These are phyloP conservation scores for Cyclina sinensis DNA, from an alignment of 1,140 invertebrate species.

Conservation along the genomic window DNA sequence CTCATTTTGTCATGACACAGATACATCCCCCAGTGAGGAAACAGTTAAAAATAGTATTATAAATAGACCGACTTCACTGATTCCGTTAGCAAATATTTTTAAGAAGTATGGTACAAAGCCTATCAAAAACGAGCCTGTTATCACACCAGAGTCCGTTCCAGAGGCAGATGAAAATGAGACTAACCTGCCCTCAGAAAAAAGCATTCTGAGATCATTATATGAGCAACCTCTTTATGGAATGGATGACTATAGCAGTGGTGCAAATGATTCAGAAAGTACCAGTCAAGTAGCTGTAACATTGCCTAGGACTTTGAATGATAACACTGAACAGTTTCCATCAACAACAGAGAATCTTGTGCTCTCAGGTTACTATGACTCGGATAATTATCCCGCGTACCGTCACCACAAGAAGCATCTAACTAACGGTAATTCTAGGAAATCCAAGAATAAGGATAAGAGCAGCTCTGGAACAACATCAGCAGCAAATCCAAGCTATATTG, in stretches of 20 bases:
- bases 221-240: constrained; percentile 34
- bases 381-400: constrained; percentile 40
- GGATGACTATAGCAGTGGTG: constrained; percentile 34
- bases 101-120: constrained; percentile 29
- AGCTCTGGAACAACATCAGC: neutral
- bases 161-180: neutral
- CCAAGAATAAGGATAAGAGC: constrained; percentile 42
- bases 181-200: constrained; percentile 25
- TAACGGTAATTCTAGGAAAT: constrained; percentile 17
- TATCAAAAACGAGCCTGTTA: neutral
- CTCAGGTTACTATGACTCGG: constrained; percentile 57
- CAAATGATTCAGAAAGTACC: constrained; percentile 9
- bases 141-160: neutral
- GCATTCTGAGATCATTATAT: constrained; percentile 54
- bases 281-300: constrained; percentile 10
- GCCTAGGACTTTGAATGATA: constrained; percentile 37
- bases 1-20: neutral
- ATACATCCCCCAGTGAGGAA: neutral
- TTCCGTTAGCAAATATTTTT: constrained; percentile 45
- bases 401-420: constrained; percentile 36
- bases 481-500: neutral
- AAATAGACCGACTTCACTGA: constrained; percentile 42
- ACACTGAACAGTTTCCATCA: constrained; percentile 25
- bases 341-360: constrained; percentile 59
- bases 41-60: constrained; percentile 32